Conservation (phyloP, 2,888 invertebrate species). For the Rhabditophanes sp. region DNA sequence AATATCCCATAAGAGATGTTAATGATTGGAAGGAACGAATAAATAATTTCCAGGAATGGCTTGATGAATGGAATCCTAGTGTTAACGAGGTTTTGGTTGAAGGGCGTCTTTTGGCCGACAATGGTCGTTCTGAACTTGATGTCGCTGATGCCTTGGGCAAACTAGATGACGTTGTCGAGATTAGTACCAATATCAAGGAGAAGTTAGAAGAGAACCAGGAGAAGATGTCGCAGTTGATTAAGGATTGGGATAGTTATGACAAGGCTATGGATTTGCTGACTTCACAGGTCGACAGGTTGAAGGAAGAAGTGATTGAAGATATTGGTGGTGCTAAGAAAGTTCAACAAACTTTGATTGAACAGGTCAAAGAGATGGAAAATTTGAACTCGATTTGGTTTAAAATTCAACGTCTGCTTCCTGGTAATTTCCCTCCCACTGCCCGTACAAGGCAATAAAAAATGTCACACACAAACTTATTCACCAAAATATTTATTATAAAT, state of each 20-base stretch:
- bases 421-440: no score
- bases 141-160: conserved; percentile 28
- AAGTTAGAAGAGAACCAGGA: conserved; percentile 11
- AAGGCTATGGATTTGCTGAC: neutral
- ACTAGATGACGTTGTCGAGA: conserved; percentile 25
- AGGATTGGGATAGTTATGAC: neutral
- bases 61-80: conserved; percentile 11
- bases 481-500: no score
- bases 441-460: no score
- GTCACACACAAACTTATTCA: no score
- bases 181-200: conserved; percentile 12
- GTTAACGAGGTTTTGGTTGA: conserved; percentile 26
- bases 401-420: no score
- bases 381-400: no score
- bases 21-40: conserved; percentile 17
- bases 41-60: conserved; percentile 11
- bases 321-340: neutral
- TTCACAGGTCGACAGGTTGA: neutral
- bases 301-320: neutral
- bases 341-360: neutral
- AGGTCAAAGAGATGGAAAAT: no score
- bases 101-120: conserved; percentile 26
- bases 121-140: conserved; percentile 30
- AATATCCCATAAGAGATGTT: conserved; percentile 15
- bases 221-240: conserved; percentile 10